phyloP scores from a whole-genome alignment of 2,888 invertebrate genomes.

The Stegophylla sp. region DNA sequence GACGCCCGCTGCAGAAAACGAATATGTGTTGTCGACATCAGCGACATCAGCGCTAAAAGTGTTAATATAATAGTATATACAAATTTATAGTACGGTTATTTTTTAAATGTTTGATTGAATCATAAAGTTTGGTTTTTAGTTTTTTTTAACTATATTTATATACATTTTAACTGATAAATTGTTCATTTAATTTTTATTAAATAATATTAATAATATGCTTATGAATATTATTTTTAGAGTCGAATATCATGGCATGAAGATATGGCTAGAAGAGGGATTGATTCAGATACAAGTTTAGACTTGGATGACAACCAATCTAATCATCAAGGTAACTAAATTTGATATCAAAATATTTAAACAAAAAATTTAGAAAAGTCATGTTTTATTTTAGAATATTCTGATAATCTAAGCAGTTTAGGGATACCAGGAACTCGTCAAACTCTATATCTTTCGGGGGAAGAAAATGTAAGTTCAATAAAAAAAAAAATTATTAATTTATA shows the following conservation, averaged over 20 bases:
- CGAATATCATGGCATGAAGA: constrained; percentile 79
- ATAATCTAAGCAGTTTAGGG: constrained; percentile 69
- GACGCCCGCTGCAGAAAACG: too few species aligned
- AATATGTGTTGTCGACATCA: too few species aligned
- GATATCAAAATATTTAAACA: background rate
- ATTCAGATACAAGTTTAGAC: constrained; percentile 77
- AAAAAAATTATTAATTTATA: background rate
- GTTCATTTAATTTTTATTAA: too few species aligned
- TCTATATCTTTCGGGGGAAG: constrained; percentile 71
- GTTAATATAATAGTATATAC: too few species aligned
- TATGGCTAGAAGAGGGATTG: constrained; percentile 73
- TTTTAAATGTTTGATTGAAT: background rate
- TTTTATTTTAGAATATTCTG: constrained; percentile 54
- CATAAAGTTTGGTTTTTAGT: too few species aligned
- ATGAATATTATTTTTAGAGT: constrained; percentile 67
- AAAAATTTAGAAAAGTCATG: background rate
- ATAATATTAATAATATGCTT: too few species aligned
- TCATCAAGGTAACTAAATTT: constrained; percentile 60
- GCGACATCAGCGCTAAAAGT: too few species aligned
- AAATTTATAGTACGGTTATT: too few species aligned
- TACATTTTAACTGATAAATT: background rate
- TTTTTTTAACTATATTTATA: background rate
- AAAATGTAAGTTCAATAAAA: constrained; percentile 62
- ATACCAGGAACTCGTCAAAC: constrained; percentile 83
- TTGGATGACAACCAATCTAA: constrained; percentile 68